Conservation (phyloP, 2,888 invertebrate species). For the Cotesia congregata region DNA sequence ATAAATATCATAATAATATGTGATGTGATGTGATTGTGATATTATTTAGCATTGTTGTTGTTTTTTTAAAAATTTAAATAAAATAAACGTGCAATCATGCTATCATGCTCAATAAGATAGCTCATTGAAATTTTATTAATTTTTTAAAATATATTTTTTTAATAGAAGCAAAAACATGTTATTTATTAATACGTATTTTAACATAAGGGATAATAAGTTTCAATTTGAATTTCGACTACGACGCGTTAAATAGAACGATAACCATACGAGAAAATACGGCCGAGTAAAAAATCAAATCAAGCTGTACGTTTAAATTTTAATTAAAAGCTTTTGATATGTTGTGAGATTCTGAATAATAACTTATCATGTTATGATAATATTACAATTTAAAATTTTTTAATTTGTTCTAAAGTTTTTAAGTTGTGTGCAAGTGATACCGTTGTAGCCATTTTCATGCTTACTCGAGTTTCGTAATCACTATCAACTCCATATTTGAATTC, state of each 20-base stretch:
- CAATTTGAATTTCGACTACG: not conserved
- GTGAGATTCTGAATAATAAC: not conserved
- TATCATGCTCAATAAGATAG: conserved; percentile 57
- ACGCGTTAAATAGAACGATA: not conserved
- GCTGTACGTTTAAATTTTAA: not conserved
- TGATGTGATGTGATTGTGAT: conserved; percentile 27
- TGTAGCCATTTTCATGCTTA: conserved; percentile 69
- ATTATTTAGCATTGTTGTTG: not conserved
- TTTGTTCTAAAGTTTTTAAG: conserved; percentile 46
- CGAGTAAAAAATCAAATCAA: not conserved
- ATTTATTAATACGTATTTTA: not conserved
- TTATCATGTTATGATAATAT: conserved; percentile 8
- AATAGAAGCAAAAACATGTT: not conserved
- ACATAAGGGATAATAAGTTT: not conserved
- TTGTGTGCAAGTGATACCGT: conserved; percentile 65
- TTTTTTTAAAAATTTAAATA: conserved; percentile 22
- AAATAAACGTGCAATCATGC: conserved; percentile 37
- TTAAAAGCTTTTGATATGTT: not conserved
- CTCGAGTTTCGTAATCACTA: conserved; percentile 69
- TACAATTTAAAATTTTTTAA: conserved; percentile 13
- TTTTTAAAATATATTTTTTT: conserved; percentile 1
- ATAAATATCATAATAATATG: conserved; percentile 22
- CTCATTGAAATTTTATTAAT: conserved; percentile 47
- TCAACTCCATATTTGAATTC: conserved; percentile 70
- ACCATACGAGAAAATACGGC: not conserved